Evolutionary conservation across 2,888 invertebrate species (phyloP).

Genomic region (Atrina japonica): DNA sequence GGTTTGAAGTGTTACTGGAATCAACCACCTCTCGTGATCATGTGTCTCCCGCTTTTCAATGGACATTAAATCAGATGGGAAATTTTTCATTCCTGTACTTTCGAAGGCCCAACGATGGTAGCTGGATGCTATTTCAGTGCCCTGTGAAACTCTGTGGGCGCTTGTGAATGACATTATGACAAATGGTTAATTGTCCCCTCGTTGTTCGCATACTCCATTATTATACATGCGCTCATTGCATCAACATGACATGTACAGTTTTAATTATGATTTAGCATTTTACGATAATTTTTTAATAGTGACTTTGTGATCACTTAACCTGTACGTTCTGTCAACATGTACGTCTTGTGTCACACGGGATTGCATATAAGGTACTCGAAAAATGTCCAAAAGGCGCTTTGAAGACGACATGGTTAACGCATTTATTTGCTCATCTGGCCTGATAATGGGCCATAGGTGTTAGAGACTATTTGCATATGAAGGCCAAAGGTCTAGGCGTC

Average conservation of each 20-base stretch:
- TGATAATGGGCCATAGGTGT: too few species aligned
- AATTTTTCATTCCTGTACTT: constrained; percentile 30
- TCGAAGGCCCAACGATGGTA: too few species aligned
- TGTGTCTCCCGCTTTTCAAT: constrained; percentile 7
- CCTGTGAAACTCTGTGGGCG: too few species aligned
- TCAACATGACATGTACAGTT: neutral
- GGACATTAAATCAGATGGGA: constrained; percentile 19
- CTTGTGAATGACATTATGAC: too few species aligned
- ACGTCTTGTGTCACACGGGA: constrained; percentile 8
- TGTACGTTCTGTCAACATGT: neutral
- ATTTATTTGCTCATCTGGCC: too few species aligned
- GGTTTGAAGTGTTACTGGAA: neutral
- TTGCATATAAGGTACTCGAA: too few species aligned
- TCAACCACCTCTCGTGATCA: neutral
- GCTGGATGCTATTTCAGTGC: too few species aligned
- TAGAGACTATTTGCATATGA: too few species aligned
- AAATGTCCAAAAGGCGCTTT: too few species aligned
- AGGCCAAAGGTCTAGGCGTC: too few species aligned
- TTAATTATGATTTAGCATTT: neutral
- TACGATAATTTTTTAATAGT: neutral
- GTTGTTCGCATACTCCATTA: too few species aligned
- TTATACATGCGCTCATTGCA: constrained; percentile 14
- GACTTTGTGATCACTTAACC: constrained; percentile 17
- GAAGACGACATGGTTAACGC: too few species aligned
- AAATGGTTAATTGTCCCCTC: neutral